Conservation (phyloP, 2,888 invertebrate species). For the Lasioglossum leucozonium region DNA sequence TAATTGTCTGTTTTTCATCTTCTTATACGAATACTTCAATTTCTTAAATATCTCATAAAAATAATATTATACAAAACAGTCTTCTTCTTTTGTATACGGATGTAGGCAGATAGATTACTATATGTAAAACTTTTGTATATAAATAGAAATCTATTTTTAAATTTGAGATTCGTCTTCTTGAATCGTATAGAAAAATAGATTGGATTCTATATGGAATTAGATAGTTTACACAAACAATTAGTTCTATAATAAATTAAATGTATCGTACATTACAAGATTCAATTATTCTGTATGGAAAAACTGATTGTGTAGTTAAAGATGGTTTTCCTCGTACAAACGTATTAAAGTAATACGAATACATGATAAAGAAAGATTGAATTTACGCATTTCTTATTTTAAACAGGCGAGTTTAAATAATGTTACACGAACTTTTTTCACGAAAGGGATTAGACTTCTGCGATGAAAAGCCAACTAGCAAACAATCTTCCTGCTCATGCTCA, state of each 20-base stretch:
- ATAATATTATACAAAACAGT: constrained; percentile 47
- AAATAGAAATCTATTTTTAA: constrained; percentile 16
- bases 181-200: constrained; percentile 12
- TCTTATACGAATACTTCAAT: not conserved
- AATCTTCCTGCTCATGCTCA: constrained; percentile 97
- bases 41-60: constrained; percentile 28
- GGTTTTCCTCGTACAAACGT: not conserved
- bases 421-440: constrained; percentile 96
- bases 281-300: not conserved
- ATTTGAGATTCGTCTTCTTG: constrained; percentile 5
- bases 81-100: not conserved
- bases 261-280: not conserved
- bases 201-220: not conserved
- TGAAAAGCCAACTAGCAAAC: constrained; percentile 95
- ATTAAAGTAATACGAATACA: constrained; percentile 15
- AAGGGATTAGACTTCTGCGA: constrained; percentile 98
- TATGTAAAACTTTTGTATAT: constrained; percentile 5
- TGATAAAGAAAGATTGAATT: not conserved
- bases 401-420: constrained; percentile 88
- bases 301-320: not conserved
- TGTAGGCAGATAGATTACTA: not conserved
- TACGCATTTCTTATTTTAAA: constrained; percentile 48
- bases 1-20: not conserved
- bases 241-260: constrained; percentile 13
- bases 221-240: not conserved